Base-by-base conservation (phyloP, 2,113 vertebrate species). In the Eleginops maclovinus region DNA sequence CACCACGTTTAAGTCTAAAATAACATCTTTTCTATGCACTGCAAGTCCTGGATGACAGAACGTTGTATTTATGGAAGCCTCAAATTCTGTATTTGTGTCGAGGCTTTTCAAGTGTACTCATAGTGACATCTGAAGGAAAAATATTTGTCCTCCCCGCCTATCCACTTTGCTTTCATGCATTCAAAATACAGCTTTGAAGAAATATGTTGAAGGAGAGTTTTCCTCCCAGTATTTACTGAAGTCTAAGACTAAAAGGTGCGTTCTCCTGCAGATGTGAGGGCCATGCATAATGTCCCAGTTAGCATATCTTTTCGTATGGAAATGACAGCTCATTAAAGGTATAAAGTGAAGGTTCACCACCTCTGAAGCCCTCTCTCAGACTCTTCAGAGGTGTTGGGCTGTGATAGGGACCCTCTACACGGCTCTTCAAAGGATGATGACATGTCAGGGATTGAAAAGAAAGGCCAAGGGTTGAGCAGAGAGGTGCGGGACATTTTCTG, bases 241-340 rank as follows among this genome's bases (percentile, higher is more conserved):
- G 75, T 3, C 8, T 24, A 79, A 77, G 41, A 69, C 24, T 43
- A 5, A 40, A 46, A 13, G 56, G 72, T 44, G 28, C 53, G 44
- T 69, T 31, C 9, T 21, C 19, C 24, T 26, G 54, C 65, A 50
- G 40, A 73, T 81, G 26, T 72, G 69, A 81, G 67, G 9, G 0
- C 53, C 73, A 81, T 89, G 71, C 78, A 88, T 89, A 88, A 91
- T 91, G 62, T 56, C 50, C 68, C 77, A 87, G 85, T 89, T 87
- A 88, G 72, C 82, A 82, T 85, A 88, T 75, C 55, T 87, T 75
- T 61, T 83, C 73, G 63, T 64, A 65, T 62, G 19, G 74, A 86
- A 81, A 81, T 90, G 85, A 89, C 89, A 91, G 89, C 89, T 93
- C 83, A 92, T 94, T 94, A 93, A 85, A 80, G 73, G 87, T 85